Evolutionary conservation across 2,888 invertebrate genomes (phyloP).

Genomic region (Stomorhina lunata): DNA sequence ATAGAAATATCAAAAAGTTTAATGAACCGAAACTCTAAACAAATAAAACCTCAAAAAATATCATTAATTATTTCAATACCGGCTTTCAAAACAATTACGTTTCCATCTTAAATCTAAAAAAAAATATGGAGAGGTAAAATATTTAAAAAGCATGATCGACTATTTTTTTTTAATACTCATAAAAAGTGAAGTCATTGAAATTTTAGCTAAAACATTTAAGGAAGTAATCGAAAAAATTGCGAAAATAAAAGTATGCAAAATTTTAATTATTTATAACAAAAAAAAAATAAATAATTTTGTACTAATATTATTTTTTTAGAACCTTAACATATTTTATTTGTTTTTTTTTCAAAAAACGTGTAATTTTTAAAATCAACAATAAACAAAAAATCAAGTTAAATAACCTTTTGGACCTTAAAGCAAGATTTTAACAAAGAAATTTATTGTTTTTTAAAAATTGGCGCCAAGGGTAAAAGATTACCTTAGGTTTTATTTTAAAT

Average conservation of each 20-base stretch:
- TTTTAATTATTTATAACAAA: neutral
- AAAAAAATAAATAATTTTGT: no score
- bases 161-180: neutral
- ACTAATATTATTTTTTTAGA: no score
- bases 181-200: neutral
- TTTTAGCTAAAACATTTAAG: neutral
- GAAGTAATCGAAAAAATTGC: neutral
- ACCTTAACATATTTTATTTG: no score
- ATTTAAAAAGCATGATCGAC: neutral
- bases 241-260: neutral
- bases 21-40: slow-evolving; percentile 56
- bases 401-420: no score
- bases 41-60: slow-evolving; percentile 9
- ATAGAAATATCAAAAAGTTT: slow-evolving; percentile 41
- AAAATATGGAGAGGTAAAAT: neutral
- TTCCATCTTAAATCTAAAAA: no score
- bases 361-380: no score
- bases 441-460: no score
- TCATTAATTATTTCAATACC: neutral
- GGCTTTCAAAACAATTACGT: slow-evolving; percentile 34
- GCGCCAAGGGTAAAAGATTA: no score
- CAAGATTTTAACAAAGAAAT: no score
- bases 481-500: no score
- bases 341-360: no score
- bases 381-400: no score